Evolutionary conservation across 2,113 vertebrate species (phyloP), one percentile per base, ranked within the genome.

Genomic region (Macquaria ambigua): DNA sequence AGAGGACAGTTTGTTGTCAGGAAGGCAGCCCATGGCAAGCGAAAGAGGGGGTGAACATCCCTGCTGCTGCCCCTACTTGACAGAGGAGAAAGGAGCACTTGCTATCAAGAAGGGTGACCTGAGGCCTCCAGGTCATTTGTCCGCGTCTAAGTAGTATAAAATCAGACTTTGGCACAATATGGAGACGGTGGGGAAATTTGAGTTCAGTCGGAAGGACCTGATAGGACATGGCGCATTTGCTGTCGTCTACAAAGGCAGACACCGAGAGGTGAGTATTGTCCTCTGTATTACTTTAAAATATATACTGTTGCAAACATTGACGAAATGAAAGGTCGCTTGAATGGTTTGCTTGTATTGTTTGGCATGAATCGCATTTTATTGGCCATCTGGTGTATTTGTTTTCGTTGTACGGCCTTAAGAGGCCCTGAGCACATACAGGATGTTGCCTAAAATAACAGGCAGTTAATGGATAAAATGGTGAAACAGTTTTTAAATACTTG

Each of bases 221-320:
- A 97, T 99, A 89, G 98, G 98, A 74, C 98, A 99, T 90, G 98
- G 98, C 79, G 98, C 98, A 75, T 99, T 99, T 92, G 98, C 98
- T 1, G 98, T 99, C 78, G 98, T 99, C 58, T 99, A 97, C 90
- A 99, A 98, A 96, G 98, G 98, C 86, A 96, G 97, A 86, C 95
- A 98, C 87, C 95, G 96, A 92, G 98, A 99, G 97, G 98, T 98
- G 88, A 96, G 89, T 71, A 39, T 43, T 46, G 2, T 3, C 20
- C 20, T 70, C 31, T 2, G 12, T 41, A 53, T 46, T 39, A 2
- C 3, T 20, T 25, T 34, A 31, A 1, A 4, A 23, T 16, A 23
- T 9, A n/a, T 18, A n/a, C 31, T 18, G 2, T 14, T 62, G 18
- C 34, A 39, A 55, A 23, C 18, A n/a, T 1, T 1, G 0, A 25